Conservation (phyloP, 2,888 invertebrate species). For the Ptychoptera albimana region DNA sequence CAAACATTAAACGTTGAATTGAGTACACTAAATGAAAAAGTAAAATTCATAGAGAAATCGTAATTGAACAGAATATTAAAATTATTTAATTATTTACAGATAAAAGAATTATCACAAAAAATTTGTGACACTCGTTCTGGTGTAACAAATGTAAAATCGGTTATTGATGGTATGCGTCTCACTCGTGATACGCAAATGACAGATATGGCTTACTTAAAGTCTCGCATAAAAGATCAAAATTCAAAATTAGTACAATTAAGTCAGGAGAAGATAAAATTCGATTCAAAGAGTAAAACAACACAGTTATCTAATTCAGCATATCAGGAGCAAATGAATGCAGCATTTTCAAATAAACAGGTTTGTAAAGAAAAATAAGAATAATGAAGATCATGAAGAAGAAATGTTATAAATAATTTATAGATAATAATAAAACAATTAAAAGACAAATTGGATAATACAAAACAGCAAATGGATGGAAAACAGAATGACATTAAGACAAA, state of each 20-base stretch:
- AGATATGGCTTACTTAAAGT: slow-evolving; percentile 70
- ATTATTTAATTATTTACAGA: slow-evolving; percentile 33
- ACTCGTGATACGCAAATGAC: slow-evolving; percentile 83
- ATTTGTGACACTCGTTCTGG: slow-evolving; percentile 72
- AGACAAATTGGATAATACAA: slow-evolving; percentile 57
- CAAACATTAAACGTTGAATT: slow-evolving; percentile 71
- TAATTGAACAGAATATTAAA: background rate
- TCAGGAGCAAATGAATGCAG: slow-evolving; percentile 42
- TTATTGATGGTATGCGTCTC: slow-evolving; percentile 90
- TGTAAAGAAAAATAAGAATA: background rate
- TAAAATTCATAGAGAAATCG: slow-evolving; percentile 7
- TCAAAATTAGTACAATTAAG: slow-evolving; percentile 61
- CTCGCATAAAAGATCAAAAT: slow-evolving; percentile 70
- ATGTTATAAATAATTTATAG: slow-evolving; percentile 26
- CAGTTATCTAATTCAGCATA: slow-evolving; percentile 29
- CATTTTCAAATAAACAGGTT: slow-evolving; percentile 43
- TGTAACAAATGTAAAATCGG: slow-evolving; percentile 79
- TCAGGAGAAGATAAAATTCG: slow-evolving; percentile 68
- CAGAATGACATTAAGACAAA: slow-evolving; percentile 67
- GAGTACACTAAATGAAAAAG: slow-evolving; percentile 35
- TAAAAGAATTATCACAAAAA: slow-evolving; percentile 63
- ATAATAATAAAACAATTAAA: slow-evolving; percentile 51
- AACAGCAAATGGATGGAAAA: slow-evolving; percentile 62
- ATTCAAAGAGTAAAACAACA: slow-evolving; percentile 40
- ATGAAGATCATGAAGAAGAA: background rate